A percentile compares a stretch with the other conserved stretches of the same genome.
These are phyloP conservation scores for Drosophila kikkawai DNA, from an alignment of 1,140 invertebrate species.

Conservation along the genomic window DNA sequence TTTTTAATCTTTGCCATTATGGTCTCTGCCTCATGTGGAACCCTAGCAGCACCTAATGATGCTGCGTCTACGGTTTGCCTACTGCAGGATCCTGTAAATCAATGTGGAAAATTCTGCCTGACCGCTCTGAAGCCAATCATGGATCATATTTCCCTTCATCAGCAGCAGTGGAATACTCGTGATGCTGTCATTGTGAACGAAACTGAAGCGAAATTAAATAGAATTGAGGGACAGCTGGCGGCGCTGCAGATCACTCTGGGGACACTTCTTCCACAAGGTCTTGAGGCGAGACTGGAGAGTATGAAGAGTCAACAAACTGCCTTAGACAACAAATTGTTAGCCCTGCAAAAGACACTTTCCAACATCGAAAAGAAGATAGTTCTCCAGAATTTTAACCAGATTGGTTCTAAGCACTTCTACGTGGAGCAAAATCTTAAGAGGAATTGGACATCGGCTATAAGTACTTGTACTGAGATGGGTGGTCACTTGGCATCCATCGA, in stretches of 20 bases:
- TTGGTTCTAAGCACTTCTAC: neutral
- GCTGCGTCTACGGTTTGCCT: neutral
- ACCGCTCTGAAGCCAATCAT: conserved; percentile 3
- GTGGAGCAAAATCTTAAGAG: neutral
- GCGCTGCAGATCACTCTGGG: neutral
- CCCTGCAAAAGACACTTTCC: neutral
- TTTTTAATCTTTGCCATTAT: neutral
- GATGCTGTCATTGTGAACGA: neutral
- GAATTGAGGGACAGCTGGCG: neutral
- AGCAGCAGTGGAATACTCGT: conserved; percentile 10
- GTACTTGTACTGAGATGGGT: neutral
- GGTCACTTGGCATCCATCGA: neutral
- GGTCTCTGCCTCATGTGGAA: neutral
- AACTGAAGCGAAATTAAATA: neutral
- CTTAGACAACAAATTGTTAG: neutral
- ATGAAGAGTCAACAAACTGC: neutral
- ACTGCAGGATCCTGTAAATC: neutral
- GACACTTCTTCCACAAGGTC: neutral
- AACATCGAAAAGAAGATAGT: neutral
- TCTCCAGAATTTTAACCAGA: neutral
- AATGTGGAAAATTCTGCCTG: conserved; percentile 13
- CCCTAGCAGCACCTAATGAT: no score
- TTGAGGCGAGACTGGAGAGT: neutral
- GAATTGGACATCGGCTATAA: neutral
- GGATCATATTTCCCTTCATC: conserved; percentile 13